Evolutionary conservation across 2,797 vertebrate genomes (phyloP).

Genomic region (Rousettus madagascariensis): DNA sequence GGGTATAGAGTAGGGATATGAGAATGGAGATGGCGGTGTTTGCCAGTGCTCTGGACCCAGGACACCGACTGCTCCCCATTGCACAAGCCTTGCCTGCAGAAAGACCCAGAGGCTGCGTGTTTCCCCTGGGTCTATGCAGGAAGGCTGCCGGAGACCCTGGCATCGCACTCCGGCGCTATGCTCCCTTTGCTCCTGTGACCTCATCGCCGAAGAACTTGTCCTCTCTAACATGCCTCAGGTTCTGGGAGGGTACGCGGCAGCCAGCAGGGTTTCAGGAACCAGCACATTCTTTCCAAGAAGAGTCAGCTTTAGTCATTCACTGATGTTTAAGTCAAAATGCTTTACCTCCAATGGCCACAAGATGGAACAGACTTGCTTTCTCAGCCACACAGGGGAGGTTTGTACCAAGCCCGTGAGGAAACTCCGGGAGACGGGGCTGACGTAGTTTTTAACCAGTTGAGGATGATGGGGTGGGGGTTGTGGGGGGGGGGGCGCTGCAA

Average conservation of each 20-base stretch:
- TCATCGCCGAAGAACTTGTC: slow-evolving; percentile 63
- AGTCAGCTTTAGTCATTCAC: slow-evolving; percentile 64
- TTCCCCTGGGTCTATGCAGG: not conserved
- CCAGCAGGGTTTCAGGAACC: slow-evolving; percentile 66
- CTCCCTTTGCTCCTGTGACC: slow-evolving; percentile 35
- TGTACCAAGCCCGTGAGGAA: not conserved
- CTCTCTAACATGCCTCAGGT: slow-evolving; percentile 36
- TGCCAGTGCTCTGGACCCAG: not conserved
- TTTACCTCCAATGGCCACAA: slow-evolving; percentile 45
- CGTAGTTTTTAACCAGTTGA: not conserved
- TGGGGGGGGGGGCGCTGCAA: not conserved
- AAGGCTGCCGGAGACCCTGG: not conserved
- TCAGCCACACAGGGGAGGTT: not conserved
- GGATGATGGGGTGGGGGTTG: not conserved
- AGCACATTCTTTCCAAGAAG: slow-evolving; percentile 76
- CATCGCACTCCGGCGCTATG: not conserved
- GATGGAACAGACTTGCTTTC: slow-evolving; percentile 62
- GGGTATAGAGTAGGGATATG: not conserved
- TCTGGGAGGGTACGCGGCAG: slow-evolving; percentile 37
- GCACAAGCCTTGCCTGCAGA: not conserved
- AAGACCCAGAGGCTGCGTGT: accelerated
- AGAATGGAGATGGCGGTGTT: not conserved
- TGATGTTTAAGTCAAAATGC: not conserved
- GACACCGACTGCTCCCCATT: not conserved
- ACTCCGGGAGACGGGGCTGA: slow-evolving; percentile 12